Evolutionary conservation across 2,888 invertebrate species (phyloP).

Genomic region (Drosophila rellima): DNA sequence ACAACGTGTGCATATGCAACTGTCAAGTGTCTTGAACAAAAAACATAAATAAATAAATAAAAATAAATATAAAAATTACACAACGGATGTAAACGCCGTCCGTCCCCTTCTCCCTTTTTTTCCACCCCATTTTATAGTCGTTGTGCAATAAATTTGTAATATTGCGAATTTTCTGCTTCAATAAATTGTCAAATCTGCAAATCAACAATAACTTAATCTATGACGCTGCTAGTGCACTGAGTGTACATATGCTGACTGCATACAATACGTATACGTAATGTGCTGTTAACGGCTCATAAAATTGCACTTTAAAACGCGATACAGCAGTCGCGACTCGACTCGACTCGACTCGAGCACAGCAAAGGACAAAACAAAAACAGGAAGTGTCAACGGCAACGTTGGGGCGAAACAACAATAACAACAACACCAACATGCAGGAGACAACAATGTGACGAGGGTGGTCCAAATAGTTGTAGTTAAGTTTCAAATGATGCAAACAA

Average conservation of each 20-base stretch:
- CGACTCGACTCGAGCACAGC: slow-evolving; percentile 42
- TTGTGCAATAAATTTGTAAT: slow-evolving; percentile 70
- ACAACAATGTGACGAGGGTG: slow-evolving; percentile 29
- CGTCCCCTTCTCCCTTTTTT: not conserved
- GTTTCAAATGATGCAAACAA: not conserved
- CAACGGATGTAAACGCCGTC: slow-evolving; percentile 24
- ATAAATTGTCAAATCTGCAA: slow-evolving; percentile 74
- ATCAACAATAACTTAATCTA: slow-evolving; percentile 68
- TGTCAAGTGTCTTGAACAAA: slow-evolving; percentile 41
- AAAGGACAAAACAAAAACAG: slow-evolving; percentile 65
- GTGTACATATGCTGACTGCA: not conserved
- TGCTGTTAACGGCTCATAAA: slow-evolving; percentile 75
- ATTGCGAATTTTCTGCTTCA: slow-evolving; percentile 68
- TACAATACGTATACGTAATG: slow-evolving; percentile 62
- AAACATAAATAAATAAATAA: slow-evolving; percentile 22
- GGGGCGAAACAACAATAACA: slow-evolving; percentile 36
- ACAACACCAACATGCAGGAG: slow-evolving; percentile 23
- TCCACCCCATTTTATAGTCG: slow-evolving; percentile 4
- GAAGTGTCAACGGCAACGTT: slow-evolving; percentile 67
- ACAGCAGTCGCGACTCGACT: slow-evolving; percentile 48
- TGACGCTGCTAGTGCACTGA: slow-evolving; percentile 23
- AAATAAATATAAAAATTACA: slow-evolving; percentile 19
- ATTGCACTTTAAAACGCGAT: slow-evolving; percentile 70
- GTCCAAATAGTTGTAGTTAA: slow-evolving; percentile 3
- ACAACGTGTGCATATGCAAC: slow-evolving; percentile 42